phyloP scores from a whole-genome alignment of 2,113 vertebrate genomes.

The Hippocampus comes region DNA sequence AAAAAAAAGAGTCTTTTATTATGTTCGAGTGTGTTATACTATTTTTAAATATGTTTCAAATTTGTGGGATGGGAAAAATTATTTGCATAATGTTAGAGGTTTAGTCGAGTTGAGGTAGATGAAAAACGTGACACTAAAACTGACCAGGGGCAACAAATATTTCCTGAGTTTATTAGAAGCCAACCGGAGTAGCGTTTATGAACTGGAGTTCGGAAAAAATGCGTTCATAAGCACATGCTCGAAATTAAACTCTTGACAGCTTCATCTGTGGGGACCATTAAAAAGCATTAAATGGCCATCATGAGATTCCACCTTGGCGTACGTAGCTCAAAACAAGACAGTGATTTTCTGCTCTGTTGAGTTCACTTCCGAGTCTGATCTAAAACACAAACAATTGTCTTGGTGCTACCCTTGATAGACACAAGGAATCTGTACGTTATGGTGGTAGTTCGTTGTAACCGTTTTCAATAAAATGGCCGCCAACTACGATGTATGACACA shows the following conservation, averaged over 20 bases:
- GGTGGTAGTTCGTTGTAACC: too few relatives aligned
- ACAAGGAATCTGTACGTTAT: too few relatives aligned
- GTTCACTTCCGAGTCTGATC: not conserved
- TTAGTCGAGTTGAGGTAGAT: not conserved
- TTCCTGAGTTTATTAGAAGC: conserved; percentile 1
- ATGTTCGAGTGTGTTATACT: too few relatives aligned
- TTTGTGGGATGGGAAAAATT: too few relatives aligned
- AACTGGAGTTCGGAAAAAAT: not conserved
- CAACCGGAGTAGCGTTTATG: not conserved
- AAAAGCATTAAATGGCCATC: not conserved
- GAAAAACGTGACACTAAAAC: not conserved
- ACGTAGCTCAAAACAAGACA: conserved; percentile 7
- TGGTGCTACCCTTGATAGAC: not conserved
- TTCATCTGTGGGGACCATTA: not conserved
- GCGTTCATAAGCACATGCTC: not conserved
- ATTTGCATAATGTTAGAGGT: not conserved
- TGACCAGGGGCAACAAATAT: not conserved
- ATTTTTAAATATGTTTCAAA: too few relatives aligned
- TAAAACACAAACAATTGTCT: not conserved
- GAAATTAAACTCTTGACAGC: not conserved
- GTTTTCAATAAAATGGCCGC: too few relatives aligned
- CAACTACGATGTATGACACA: too few relatives aligned
- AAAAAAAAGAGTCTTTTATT: too few relatives aligned
- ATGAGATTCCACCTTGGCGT: not conserved
- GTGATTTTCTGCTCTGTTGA: not conserved